phyloP scores from a whole-genome alignment of 2,797 vertebrate species.

The Hoplostethus atlanticus region DNA sequence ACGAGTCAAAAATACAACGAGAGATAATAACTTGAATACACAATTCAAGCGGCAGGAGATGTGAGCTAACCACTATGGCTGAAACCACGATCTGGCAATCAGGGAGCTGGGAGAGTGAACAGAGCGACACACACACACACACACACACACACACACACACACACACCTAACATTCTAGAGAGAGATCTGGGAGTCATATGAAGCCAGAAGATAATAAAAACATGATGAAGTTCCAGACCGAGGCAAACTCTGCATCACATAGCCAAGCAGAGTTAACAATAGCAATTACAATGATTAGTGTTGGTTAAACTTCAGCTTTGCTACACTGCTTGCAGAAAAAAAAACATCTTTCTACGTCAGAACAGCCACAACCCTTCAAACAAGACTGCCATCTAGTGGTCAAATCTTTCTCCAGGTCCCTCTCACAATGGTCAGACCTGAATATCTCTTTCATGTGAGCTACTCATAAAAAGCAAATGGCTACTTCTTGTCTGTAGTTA shows the following conservation, averaged over 20 bases:
- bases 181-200: conserved; percentile 37
- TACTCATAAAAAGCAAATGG: background rate
- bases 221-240: conserved; percentile 34
- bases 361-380: no score
- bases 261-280: conserved; percentile 34
- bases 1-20: no score
- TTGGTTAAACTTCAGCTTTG: conserved; percentile 20
- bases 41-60: no score
- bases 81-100: no score
- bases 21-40: no score
- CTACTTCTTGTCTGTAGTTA: conserved; percentile 2
- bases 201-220: conserved; percentile 40
- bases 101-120: no score
- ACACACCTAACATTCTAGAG: conserved; percentile 34
- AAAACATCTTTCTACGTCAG: conserved; percentile 46
- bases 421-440: background rate
- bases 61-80: no score
- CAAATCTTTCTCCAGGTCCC: background rate
- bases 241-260: conserved; percentile 22
- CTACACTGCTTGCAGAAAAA: background rate
- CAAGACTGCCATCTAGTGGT: conserved; percentile 71
- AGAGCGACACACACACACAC: conserved; percentile 8
- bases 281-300: conserved; percentile 35
- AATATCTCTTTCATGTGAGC: no score
- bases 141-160: conserved; percentile 5